These are phyloP conservation scores for Cheilosia soror DNA, from an alignment of 2,888 invertebrate genomes.

Conservation along the genomic window DNA sequence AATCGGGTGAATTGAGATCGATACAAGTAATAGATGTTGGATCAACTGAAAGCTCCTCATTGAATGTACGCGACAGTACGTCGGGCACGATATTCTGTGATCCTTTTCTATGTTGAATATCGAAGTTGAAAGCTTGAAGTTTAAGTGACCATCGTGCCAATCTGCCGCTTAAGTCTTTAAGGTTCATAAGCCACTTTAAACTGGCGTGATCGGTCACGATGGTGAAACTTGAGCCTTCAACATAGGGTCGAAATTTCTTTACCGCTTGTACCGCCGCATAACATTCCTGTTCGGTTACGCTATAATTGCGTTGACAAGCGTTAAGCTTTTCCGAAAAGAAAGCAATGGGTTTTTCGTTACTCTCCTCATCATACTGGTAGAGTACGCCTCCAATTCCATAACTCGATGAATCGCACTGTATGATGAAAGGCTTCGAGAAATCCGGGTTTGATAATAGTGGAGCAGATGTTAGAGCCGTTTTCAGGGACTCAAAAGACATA, in stretches of 20 bases:
- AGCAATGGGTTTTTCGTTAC: neutral
- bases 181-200: constrained; percentile 73
- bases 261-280: constrained; percentile 30
- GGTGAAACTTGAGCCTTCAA: constrained; percentile 51
- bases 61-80: constrained; percentile 67
- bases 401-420: constrained; percentile 27
- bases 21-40: no score
- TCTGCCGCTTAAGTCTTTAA: constrained; percentile 73
- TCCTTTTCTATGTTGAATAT: constrained; percentile 76
- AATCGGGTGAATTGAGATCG: no score
- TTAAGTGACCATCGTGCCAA: constrained; percentile 75
- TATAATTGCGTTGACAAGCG: neutral
- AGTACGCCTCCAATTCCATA: constrained; percentile 11
- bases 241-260: constrained; percentile 52
- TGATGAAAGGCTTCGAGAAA: constrained; percentile 4
- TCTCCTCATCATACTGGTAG: constrained; percentile 23
- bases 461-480: neutral
- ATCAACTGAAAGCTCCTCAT: constrained; percentile 2
- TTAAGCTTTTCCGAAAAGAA: no score
- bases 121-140: constrained; percentile 74
- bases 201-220: constrained; percentile 62
- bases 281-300: constrained; percentile 2
- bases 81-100: constrained; percentile 76
- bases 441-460: constrained; percentile 23
- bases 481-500: constrained; percentile 1